Conservation (phyloP, 2,888 invertebrate species). For the Achlya flavicornis region DNA sequence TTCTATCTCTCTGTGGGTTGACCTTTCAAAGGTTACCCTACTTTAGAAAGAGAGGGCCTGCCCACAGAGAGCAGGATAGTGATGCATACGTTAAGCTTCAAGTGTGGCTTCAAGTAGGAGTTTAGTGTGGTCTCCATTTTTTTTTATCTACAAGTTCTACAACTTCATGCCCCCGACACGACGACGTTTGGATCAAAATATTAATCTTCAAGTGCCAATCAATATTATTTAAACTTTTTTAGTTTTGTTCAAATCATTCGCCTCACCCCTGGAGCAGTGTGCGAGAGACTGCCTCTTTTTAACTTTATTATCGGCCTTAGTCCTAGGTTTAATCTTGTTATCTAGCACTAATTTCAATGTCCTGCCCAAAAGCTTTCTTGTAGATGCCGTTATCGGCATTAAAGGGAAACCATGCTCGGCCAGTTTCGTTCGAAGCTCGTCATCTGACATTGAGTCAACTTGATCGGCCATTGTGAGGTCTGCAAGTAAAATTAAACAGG, state of each 20-base stretch:
- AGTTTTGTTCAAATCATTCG: conserved; percentile 80
- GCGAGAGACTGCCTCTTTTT: conserved; percentile 81
- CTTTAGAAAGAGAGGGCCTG: no score
- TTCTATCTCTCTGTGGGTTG: no score
- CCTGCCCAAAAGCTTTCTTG: conserved; percentile 89
- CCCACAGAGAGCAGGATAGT: no score
- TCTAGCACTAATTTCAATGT: conserved; percentile 89
- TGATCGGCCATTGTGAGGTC: conserved; percentile 89
- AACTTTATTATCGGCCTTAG: conserved; percentile 69
- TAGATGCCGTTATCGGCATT: conserved; percentile 92
- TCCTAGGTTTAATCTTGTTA: conserved; percentile 80
- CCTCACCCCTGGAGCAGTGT: conserved; percentile 87
- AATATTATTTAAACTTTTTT: no score
- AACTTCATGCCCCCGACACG: no score
- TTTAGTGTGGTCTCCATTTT: no score
- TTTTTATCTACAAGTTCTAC: no score
- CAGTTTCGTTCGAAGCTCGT: conserved; percentile 88
- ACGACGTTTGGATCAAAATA: no score
- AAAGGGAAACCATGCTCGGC: conserved; percentile 90
- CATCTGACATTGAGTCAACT: conserved; percentile 88
- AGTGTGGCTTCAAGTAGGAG: no score
- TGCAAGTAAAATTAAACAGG: conserved; percentile 77
- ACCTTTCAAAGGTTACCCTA: no score
- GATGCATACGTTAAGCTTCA: no score
- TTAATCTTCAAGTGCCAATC: no score